Evolutionary conservation across 2,113 vertebrate species (phyloP), one percentile per base, ranked within the genome.

Genomic region (Peromyscus leucopus): DNA sequence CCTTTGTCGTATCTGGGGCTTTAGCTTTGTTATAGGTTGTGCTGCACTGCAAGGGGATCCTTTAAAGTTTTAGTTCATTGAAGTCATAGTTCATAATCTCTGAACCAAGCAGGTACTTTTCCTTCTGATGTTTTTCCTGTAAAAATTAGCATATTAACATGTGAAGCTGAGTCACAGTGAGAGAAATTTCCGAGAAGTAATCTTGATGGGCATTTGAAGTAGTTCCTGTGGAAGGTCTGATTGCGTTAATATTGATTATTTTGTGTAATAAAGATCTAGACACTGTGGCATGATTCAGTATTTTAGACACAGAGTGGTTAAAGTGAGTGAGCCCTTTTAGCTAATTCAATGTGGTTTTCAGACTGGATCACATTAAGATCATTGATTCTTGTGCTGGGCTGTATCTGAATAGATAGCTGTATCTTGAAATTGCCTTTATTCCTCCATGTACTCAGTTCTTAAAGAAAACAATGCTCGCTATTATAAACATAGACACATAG

Each of bases 151-250:
- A 93, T 89, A 67, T 89, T 65, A 91, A 67, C 16, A 72, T 46
- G 2, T 75, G 71, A 93, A 96, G 51, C 31, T 95, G 91, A 96
- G 57, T 96, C 78, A 96, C 31, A 79, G 76, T 72, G 46, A 97
- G 79, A 84, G n/a, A 76, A 75, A 15, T 71, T 97, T 91, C 65
- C 89, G 72, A 85, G 65, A 96, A 80, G 84, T 83, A 63, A 84
- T 91, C 48, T 92, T 71, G 65, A 59, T 76, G 36, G 33, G 92
- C 86, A 91, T 36, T 80, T 59, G 74, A 57, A 94, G 0, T 79
- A 74, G 83, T 85, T 93, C 91, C 65, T 63, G 51, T 85, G 13
- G 36, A 83, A 83, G 89, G 63, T 85, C 22, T 5, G 46, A 78
- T 61, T 83, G 2, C 78, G 7, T 93, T 71, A 85, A 24, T 86